phyloP scores from a whole-genome alignment of 2,888 invertebrate species.

The Margaritifera margaritifera region DNA sequence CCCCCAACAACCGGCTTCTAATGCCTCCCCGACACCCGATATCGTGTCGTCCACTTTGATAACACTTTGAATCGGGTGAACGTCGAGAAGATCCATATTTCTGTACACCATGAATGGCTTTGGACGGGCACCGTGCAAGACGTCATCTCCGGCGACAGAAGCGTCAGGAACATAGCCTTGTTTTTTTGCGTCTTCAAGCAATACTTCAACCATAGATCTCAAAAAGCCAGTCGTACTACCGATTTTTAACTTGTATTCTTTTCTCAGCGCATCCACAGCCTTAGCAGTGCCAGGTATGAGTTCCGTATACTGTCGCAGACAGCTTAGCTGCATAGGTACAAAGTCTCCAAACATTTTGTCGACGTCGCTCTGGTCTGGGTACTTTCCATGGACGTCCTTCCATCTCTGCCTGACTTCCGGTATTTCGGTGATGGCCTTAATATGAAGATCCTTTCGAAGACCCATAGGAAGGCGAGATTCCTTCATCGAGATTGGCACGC shows the following conservation, averaged over 20 bases:
- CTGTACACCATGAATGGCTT: slow-evolving; percentile 73
- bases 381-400: slow-evolving; percentile 58
- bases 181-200: slow-evolving; percentile 62
- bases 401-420: slow-evolving; percentile 64
- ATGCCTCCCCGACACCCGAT: slow-evolving; percentile 70
- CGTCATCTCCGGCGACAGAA: slow-evolving; percentile 72
- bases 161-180: slow-evolving; percentile 70
- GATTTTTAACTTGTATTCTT: slow-evolving; percentile 52
- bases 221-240: slow-evolving; percentile 65
- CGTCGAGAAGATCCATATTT: slow-evolving; percentile 71
- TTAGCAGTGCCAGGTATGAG: slow-evolving; percentile 65
- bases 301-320: slow-evolving; percentile 56
- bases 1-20: slow-evolving; percentile 73
- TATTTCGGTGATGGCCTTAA: slow-evolving; percentile 62
- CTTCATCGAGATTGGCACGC: slow-evolving; percentile 61
- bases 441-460: slow-evolving; percentile 69
- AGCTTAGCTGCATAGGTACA: slow-evolving; percentile 66
- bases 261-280: slow-evolving; percentile 54
- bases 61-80: slow-evolving; percentile 67
- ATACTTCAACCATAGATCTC: slow-evolving; percentile 65
- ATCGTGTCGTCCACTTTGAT: slow-evolving; percentile 72
- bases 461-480: slow-evolving; percentile 73
- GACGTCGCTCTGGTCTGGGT: slow-evolving; percentile 65
- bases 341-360: slow-evolving; percentile 70
- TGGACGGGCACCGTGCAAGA: slow-evolving; percentile 68